Conservation (phyloP, 2,888 invertebrate genomes). For the Serrognathus titanus region DNA sequence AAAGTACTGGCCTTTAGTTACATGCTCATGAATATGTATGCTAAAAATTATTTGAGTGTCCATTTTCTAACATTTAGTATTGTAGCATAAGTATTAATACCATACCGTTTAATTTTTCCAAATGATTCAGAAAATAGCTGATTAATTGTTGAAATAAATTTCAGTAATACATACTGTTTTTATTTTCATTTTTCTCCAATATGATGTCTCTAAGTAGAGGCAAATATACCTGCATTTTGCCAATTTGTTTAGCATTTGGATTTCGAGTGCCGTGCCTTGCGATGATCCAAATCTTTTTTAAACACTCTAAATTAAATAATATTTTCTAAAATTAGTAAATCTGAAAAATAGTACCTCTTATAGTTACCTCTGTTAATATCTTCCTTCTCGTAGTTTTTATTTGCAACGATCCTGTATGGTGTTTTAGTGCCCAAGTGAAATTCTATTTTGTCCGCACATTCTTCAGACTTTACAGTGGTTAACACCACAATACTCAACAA, state of each 20-base stretch:
- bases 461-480: not conserved
- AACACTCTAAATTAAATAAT: constrained; percentile 25
- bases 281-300: constrained; percentile 67
- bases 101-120: no score
- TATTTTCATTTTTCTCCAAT: constrained; percentile 46
- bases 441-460: constrained; percentile 30
- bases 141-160: no score
- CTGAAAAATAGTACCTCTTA: not conserved
- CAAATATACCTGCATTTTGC: constrained; percentile 52
- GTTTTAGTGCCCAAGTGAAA: constrained; percentile 65
- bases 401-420: constrained; percentile 68
- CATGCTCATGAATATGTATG: no score
- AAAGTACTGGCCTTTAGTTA: no score
- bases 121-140: no score
- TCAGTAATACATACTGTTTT: not conserved
- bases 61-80: no score
- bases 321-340: not conserved
- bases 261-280: constrained; percentile 76
- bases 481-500: no score
- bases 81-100: no score
- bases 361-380: constrained; percentile 49
- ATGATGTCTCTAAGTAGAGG: constrained; percentile 53
- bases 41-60: no score
- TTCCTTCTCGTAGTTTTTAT: constrained; percentile 59
- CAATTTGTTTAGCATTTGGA: constrained; percentile 51